Evolutionary conservation across 2,113 vertebrate species (phyloP).

Genomic region (Callorhinus ursinus): DNA sequence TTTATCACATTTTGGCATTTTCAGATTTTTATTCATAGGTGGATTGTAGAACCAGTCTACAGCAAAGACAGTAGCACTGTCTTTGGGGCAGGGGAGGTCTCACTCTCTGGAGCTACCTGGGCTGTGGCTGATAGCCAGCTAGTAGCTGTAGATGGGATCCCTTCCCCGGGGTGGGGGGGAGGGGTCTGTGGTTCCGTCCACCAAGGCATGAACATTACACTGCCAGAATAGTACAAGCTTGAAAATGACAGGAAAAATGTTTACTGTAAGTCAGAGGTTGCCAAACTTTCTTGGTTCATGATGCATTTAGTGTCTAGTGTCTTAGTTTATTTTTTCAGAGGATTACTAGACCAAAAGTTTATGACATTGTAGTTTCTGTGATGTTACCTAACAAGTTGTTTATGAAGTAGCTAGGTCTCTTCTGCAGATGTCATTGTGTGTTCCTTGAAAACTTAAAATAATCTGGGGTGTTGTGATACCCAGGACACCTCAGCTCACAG

Average conservation of each 20-base stretch:
- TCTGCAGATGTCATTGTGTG: background rate
- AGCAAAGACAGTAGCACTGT: background rate
- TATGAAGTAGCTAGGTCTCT: background rate
- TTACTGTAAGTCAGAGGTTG: background rate
- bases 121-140: background rate
- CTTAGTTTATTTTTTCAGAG: background rate
- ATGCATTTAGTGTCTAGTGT: background rate
- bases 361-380: background rate
- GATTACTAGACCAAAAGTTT: background rate
- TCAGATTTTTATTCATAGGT: background rate
- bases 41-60: background rate
- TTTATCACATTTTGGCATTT: background rate
- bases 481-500: background rate
- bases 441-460: background rate
- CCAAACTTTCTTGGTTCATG: background rate
- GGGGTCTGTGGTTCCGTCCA: background rate
- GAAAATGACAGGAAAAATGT: background rate
- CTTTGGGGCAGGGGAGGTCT: background rate
- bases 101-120: background rate
- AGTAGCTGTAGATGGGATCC: background rate
- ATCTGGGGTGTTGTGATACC: background rate
- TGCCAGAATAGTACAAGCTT: background rate
- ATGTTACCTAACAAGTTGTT: background rate
- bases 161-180: background rate
- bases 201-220: background rate